These are phyloP conservation scores for Drosophila koepferae DNA, from an alignment of 2,888 invertebrate genomes.

Conservation along the genomic window DNA sequence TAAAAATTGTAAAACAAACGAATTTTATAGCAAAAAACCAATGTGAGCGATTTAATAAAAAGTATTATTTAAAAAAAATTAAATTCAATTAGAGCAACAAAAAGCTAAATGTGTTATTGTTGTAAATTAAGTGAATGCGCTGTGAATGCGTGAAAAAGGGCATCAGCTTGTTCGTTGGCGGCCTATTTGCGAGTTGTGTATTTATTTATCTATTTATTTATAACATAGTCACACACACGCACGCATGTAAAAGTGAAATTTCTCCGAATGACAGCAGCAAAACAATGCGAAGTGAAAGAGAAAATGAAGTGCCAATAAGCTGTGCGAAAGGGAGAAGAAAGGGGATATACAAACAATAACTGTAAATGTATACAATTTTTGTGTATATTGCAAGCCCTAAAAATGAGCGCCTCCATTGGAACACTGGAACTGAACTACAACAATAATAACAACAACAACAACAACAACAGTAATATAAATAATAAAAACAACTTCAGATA, in stretches of 20 bases:
- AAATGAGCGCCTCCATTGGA: conserved; percentile 39
- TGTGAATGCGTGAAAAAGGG: conserved; percentile 28
- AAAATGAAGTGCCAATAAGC: conserved; percentile 24
- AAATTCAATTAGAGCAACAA: conserved; percentile 36
- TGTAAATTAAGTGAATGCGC: conserved; percentile 30
- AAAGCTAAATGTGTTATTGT: conserved; percentile 27
- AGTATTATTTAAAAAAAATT: neutral
- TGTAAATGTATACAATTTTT: conserved; percentile 36
- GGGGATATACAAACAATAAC: conserved; percentile 34
- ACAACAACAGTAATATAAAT: conserved; percentile 23
- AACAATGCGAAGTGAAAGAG: conserved; percentile 55
- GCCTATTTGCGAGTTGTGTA: conserved; percentile 31
- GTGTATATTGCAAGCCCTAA: conserved; percentile 21
- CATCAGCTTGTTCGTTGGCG: conserved; percentile 19
- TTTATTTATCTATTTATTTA: conserved; percentile 36
- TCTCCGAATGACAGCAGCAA: conserved; percentile 36
- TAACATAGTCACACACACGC: conserved; percentile 14
- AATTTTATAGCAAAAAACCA: conserved; percentile 2
- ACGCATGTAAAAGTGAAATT: conserved; percentile 40
- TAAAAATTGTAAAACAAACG: neutral
- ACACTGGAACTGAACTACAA: conserved; percentile 24
- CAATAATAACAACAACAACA: neutral
- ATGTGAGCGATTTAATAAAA: conserved; percentile 7
- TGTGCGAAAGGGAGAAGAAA: conserved; percentile 18
- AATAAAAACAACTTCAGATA: conserved; percentile 45